Conservation (phyloP, 1,140 invertebrate species). For the Sesamia nonagrioides region DNA sequence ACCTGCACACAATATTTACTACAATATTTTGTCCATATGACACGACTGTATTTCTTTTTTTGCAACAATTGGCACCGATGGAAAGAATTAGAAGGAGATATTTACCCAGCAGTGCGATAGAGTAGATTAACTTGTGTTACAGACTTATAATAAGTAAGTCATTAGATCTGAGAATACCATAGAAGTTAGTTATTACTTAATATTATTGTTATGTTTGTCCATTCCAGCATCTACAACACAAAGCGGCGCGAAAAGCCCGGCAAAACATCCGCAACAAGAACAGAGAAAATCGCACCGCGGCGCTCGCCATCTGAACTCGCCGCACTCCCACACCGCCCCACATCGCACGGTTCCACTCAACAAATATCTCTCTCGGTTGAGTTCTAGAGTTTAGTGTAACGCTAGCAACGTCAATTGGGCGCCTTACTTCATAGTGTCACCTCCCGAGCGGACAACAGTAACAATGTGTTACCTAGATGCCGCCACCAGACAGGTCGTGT, state of each 20-base stretch:
- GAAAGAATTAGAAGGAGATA: no score
- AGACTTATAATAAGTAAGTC: no score
- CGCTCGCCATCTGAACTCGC: background rate
- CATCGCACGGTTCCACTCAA: background rate
- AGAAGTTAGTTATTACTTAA: no score
- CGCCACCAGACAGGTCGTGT: background rate
- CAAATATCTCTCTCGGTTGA: conserved; percentile 11
- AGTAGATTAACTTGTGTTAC: no score
- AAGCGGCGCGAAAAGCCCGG: background rate
- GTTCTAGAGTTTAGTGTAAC: conserved; percentile 38
- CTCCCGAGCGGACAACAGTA: background rate
- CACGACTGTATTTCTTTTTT: no score
- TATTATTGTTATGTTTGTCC: background rate
- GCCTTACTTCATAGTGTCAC: conserved; percentile 20
- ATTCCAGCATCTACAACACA: background rate
- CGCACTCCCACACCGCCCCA: background rate
- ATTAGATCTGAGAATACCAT: no score
- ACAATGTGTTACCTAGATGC: background rate
- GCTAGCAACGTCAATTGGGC: conserved; percentile 31
- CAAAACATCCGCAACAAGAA: background rate
- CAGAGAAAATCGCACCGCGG: background rate
- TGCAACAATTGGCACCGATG: no score
- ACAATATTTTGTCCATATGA: no score
- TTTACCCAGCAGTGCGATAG: no score
- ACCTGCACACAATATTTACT: no score